phyloP scores from a whole-genome alignment of 2,888 invertebrate species.

The Mechanitis messenoides region DNA sequence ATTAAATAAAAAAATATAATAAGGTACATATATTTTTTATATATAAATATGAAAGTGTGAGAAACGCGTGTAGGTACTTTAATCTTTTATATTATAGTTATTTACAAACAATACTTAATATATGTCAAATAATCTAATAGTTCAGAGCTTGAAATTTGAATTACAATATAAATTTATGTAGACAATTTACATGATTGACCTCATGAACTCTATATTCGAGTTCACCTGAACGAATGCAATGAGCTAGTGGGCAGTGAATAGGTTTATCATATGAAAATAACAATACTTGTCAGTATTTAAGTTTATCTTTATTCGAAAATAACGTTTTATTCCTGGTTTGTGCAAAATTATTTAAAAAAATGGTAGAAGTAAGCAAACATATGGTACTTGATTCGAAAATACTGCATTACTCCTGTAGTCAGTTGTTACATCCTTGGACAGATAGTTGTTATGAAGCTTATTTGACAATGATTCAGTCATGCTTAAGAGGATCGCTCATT shows the following conservation, averaged over 20 bases:
- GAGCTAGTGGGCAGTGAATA: background rate
- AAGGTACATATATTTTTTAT: too few relatives aligned
- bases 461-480: conserved; percentile 40
- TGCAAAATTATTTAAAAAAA: conserved; percentile 27
- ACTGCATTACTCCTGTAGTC: conserved; percentile 38
- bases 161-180: conserved; percentile 25
- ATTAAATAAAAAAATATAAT: too few relatives aligned
- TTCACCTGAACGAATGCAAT: background rate
- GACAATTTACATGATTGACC: conserved; percentile 19
- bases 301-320: background rate
- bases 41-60: too few relatives aligned
- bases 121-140: background rate
- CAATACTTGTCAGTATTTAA: background rate
- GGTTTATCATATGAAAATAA: background rate
- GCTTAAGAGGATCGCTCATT: conserved; percentile 42
- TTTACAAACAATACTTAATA: background rate
- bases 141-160: conserved; percentile 11
- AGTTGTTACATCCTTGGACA: conserved; percentile 58
- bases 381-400: conserved; percentile 40
- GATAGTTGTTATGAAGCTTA: conserved; percentile 49
- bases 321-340: background rate
- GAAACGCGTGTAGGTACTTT: too few relatives aligned
- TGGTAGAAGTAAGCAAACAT: conserved; percentile 65
- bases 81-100: too few relatives aligned
- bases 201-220: conserved; percentile 17